These are phyloP conservation scores for Psophia crepitans DNA, from an alignment of 2,113 vertebrate species.

Conservation along the genomic window DNA sequence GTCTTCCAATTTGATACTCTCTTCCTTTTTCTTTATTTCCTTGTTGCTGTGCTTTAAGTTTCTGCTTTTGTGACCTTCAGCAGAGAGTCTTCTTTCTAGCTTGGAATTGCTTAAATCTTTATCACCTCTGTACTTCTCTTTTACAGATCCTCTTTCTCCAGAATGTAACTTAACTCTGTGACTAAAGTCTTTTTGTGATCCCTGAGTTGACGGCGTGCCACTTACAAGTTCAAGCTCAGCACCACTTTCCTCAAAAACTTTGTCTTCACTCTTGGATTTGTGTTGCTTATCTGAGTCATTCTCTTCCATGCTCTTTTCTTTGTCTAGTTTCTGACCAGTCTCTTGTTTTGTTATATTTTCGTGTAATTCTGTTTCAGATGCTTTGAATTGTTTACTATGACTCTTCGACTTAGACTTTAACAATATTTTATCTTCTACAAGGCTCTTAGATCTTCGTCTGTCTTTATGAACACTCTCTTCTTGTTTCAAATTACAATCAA, in stretches of 20 bases:
- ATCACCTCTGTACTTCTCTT: conserved; percentile 81
- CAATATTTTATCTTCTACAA: conserved; percentile 76
- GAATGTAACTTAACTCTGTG: conserved; percentile 63
- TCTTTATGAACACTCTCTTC: conserved; percentile 85
- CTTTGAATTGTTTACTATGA: conserved; percentile 76
- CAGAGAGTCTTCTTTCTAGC: conserved; percentile 77
- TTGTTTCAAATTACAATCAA: conserved; percentile 78
- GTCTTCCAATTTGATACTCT: conserved; percentile 74
- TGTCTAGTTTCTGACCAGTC: conserved; percentile 73
- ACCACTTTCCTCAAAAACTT: conserved; percentile 68
- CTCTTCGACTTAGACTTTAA: conserved; percentile 81
- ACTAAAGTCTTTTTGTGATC: conserved; percentile 66
- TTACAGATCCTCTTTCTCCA: conserved; percentile 72
- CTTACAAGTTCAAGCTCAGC: conserved; percentile 14
- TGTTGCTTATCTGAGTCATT: conserved; percentile 80
- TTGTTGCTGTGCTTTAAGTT: conserved; percentile 64
- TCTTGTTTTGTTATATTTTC: conserved; percentile 63
- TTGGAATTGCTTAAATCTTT: conserved; percentile 73
- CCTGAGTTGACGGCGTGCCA: background rate
- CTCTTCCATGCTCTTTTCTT: conserved; percentile 69
- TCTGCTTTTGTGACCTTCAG: conserved; percentile 76
- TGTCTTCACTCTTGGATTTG: conserved; percentile 77
- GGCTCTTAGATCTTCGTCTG: conserved; percentile 81
- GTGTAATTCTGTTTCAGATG: conserved; percentile 72
- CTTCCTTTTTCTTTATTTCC: conserved; percentile 85